These are phyloP conservation scores for Parnassius glacialis DNA, from an alignment of 2,888 invertebrate genomes.

Conservation along the genomic window DNA sequence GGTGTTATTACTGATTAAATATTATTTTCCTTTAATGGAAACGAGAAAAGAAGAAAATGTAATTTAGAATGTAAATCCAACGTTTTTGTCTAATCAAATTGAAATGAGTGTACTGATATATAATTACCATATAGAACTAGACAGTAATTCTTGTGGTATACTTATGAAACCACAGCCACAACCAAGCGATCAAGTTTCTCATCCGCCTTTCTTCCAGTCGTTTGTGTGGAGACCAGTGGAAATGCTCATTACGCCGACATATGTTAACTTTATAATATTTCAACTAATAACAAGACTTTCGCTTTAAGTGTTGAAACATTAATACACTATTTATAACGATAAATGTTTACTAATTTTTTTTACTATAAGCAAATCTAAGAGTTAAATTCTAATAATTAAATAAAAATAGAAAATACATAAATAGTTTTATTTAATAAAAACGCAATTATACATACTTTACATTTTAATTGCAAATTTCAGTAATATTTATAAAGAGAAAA, in stretches of 20 bases:
- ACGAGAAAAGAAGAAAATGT: too few species aligned
- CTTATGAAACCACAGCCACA: conserved; percentile 40
- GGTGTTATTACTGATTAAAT: too few species aligned
- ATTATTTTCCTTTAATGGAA: too few species aligned
- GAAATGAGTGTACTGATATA: conserved; percentile 3
- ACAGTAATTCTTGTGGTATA: conserved; percentile 19
- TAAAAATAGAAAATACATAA: too few species aligned
- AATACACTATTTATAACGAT: not conserved
- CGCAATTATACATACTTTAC: too few species aligned
- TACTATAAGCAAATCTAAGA: too few species aligned
- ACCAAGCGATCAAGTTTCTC: conserved; percentile 50
- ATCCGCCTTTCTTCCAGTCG: conserved; percentile 45
- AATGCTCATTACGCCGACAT: conserved; percentile 22
- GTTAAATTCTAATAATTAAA: too few species aligned
- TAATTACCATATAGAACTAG: not conserved
- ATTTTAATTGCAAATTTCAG: too few species aligned
- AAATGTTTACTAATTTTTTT: not conserved
- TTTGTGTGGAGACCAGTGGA: conserved; percentile 11
- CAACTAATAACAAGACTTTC: conserved; percentile 17
- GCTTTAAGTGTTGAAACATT: conserved; percentile 12
- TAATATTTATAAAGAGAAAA: too few species aligned
- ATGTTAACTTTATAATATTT: conserved; percentile 5
- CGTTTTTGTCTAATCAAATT: too few species aligned
- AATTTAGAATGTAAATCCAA: too few species aligned
- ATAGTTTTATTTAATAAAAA: too few species aligned